Percentiles rank a stretch among this genome's conserved stretches.
Conservation (phyloP, 2,888 invertebrate genomes). For the Oxystoma pomonae region DNA sequence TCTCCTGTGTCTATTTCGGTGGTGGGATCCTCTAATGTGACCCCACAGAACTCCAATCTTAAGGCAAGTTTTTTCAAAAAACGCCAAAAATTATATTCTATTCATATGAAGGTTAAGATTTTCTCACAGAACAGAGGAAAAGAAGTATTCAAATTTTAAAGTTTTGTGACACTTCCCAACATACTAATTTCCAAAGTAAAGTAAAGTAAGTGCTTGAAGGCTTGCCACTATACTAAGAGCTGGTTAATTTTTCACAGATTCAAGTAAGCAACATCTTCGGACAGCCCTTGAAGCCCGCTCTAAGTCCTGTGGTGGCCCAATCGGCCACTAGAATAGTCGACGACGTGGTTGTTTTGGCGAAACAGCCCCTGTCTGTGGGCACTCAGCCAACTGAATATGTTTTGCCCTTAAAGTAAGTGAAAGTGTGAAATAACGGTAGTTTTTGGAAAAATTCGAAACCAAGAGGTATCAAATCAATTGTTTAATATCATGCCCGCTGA, state of each 20-base stretch:
- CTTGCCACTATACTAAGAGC: too few relatives aligned
- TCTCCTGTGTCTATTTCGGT: constrained; percentile 83
- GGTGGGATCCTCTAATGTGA: constrained; percentile 73
- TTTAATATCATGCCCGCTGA: too few relatives aligned
- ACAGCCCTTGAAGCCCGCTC: constrained; percentile 62
- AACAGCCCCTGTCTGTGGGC: constrained; percentile 54
- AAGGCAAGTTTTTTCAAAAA: constrained; percentile 34
- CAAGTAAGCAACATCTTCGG: constrained; percentile 74
- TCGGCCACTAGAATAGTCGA: constrained; percentile 69
- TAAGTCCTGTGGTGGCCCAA: constrained; percentile 68
- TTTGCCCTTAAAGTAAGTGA: constrained; percentile 63
- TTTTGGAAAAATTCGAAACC: too few relatives aligned
- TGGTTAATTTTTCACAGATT: constrained; percentile 45
- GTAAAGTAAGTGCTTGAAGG: too few relatives aligned
- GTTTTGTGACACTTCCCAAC: too few relatives aligned
- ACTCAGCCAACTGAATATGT: constrained; percentile 66
- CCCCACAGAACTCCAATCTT: constrained; percentile 68
- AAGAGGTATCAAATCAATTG: too few relatives aligned
- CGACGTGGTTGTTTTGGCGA: constrained; percentile 71
- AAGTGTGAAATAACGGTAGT: too few relatives aligned
- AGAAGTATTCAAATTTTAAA: too few relatives aligned
- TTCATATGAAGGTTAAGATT: too few relatives aligned
- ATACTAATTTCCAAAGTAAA: too few relatives aligned
- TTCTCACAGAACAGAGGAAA: too few relatives aligned
- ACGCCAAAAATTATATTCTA: neutral